Percentiles rank a stretch among this genome's conserved stretches.
Conservation (phyloP, 2,888 invertebrate genomes). For the Achlya flavicornis region DNA sequence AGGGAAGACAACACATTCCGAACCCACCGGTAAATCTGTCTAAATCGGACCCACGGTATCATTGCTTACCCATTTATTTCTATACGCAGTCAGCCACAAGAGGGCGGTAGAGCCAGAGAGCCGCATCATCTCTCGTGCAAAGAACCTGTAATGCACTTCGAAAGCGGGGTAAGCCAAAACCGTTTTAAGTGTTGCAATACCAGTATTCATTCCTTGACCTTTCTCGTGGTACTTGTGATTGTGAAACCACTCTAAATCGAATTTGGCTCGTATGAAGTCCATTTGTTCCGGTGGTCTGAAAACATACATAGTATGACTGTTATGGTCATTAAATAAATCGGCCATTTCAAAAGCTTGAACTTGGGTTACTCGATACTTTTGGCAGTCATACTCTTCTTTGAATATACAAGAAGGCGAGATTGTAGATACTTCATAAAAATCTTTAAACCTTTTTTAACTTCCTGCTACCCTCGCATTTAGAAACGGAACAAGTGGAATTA, state of each 20-base stretch:
- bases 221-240: slow-evolving; percentile 61
- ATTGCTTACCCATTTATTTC: slow-evolving; percentile 67
- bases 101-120: slow-evolving; percentile 69
- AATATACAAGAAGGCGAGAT: background rate
- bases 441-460: too few species aligned
- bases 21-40: too few species aligned
- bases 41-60: background rate
- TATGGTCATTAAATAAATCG: background rate
- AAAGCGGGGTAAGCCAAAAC: slow-evolving; percentile 83
- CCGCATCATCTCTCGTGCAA: slow-evolving; percentile 86
- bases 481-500: background rate
- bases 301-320: slow-evolving; percentile 19
- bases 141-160: slow-evolving; percentile 79
- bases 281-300: slow-evolving; percentile 62
- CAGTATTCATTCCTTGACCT: slow-evolving; percentile 44
- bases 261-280: slow-evolving; percentile 60
- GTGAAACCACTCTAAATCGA: slow-evolving; percentile 59
- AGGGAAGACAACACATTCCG: too few species aligned
- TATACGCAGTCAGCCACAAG: slow-evolving; percentile 70
- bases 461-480: background rate
- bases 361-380: too few species aligned
- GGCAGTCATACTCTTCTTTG: too few species aligned
- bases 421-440: background rate
- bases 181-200: slow-evolving; percentile 54
- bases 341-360: background rate